Evolutionary conservation across 2,888 invertebrate genomes (phyloP).

Genomic region (Apotomis capreana): DNA sequence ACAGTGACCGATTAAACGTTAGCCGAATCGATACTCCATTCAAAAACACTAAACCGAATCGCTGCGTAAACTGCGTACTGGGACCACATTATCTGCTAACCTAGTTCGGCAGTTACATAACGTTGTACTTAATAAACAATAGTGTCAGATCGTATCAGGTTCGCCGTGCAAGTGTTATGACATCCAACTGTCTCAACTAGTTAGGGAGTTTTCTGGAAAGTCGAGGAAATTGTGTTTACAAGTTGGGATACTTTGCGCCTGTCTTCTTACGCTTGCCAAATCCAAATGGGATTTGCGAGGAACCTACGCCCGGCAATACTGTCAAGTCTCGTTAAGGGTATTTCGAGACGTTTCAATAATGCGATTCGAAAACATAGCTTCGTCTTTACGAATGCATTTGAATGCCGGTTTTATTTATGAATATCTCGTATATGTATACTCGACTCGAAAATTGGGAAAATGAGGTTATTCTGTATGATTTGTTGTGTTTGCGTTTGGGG

Average conservation of each 20-base stretch:
- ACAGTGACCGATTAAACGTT: constrained; percentile 34
- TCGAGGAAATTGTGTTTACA: constrained; percentile 35
- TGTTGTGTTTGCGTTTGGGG: no score
- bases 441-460: no score
- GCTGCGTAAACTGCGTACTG: constrained; percentile 24
- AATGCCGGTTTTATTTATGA: no score
- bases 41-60: constrained; percentile 15
- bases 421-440: no score
- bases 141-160: constrained; percentile 23
- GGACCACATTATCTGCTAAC: constrained; percentile 37
- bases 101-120: constrained; percentile 38
- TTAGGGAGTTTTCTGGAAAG: constrained; percentile 40
- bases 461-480: no score
- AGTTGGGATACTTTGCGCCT: constrained; percentile 28
- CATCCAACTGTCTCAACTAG: constrained; percentile 49
- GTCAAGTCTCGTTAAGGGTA: neutral
- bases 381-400: no score
- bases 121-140: constrained; percentile 29
- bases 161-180: constrained; percentile 40
- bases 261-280: constrained; percentile 4
- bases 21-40: constrained; percentile 34
- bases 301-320: constrained; percentile 18
- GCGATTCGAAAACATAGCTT: no score
- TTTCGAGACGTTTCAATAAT: neutral
- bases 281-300: constrained; percentile 30